Evolutionary conservation across 2,888 invertebrate genomes (phyloP).

Genomic region (Clepsis dumicolana): DNA sequence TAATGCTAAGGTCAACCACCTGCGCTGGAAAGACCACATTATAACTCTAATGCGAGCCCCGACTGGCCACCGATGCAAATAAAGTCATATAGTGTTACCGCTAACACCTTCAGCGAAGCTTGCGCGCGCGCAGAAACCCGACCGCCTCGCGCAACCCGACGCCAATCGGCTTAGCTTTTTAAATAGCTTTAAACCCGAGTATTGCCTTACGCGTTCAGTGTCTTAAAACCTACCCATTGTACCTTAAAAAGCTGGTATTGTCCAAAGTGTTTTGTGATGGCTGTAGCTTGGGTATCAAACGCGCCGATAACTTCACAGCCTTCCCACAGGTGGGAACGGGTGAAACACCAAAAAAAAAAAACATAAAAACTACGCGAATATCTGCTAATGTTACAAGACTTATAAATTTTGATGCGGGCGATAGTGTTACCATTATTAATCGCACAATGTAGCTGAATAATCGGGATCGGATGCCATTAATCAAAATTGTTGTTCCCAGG

Average conservation of each 20-base stretch:
- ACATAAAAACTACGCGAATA: conserved; percentile 45
- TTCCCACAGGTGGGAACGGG: conserved; percentile 77
- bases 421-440: conserved; percentile 57
- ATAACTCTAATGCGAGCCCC: conserved; percentile 43
- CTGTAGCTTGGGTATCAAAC: conserved; percentile 70
- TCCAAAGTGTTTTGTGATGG: conserved; percentile 58
- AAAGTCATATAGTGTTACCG: conserved; percentile 54
- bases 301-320: conserved; percentile 60
- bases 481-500: conserved; percentile 81
- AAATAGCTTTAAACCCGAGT: conserved; percentile 46
- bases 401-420: conserved; percentile 65
- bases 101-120: conserved; percentile 62
- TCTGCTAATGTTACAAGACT: conserved; percentile 64
- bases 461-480: conserved; percentile 78
- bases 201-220: conserved; percentile 54
- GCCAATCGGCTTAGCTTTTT: conserved; percentile 44
- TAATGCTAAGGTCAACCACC: background rate
- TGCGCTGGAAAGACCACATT: background rate
- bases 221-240: conserved; percentile 42
- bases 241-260: conserved; percentile 54
- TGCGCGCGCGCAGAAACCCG: conserved; percentile 56
- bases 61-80: conserved; percentile 52
- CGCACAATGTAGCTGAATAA: conserved; percentile 72
- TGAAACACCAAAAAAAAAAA: conserved; percentile 53
- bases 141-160: conserved; percentile 38